A percentile compares a stretch with the other conserved stretches of the same genome.
Evolutionary conservation across 2,888 invertebrate species (phyloP).

Genomic region (Lasioglossum malachurum): DNA sequence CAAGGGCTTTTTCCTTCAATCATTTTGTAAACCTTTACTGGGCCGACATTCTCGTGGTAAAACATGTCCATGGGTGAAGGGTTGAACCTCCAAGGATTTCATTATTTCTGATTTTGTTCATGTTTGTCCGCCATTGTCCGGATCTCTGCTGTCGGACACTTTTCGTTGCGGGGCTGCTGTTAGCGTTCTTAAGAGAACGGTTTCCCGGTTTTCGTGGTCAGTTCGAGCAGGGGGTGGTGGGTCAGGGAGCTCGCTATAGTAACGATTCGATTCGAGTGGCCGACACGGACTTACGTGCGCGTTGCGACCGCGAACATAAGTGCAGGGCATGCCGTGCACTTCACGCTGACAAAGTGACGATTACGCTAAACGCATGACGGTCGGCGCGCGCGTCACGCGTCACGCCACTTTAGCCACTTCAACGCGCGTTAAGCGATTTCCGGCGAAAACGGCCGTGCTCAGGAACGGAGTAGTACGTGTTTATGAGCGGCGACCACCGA

Average conservation of each 20-base stretch:
- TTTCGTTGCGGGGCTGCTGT: neutral
- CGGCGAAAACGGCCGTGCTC: constrained; percentile 80
- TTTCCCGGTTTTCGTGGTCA: neutral
- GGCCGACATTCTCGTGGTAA: too few relatives aligned
- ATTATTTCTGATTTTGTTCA: too few relatives aligned
- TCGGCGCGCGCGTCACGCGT: constrained; percentile 83
- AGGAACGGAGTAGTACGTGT: constrained; percentile 67
- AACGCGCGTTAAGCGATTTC: constrained; percentile 83
- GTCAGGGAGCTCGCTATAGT: neutral
- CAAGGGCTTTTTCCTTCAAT: too few relatives aligned
- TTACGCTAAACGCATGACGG: constrained; percentile 81
- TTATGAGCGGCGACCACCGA: constrained; percentile 57
- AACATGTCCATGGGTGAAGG: neutral
- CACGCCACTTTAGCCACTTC: constrained; percentile 83
- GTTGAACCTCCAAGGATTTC: neutral
- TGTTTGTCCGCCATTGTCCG: too few relatives aligned
- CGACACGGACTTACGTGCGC: constrained; percentile 13
- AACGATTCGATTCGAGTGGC: constrained; percentile 7
- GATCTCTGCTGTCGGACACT: neutral
- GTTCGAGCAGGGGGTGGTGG: neutral
- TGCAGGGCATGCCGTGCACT: constrained; percentile 76
- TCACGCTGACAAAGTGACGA: constrained; percentile 81
- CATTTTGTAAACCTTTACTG: too few relatives aligned
- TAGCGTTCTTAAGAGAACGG: neutral
- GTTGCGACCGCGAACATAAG: constrained; percentile 65